Percentiles rank a stretch among this genome's conserved stretches.
Conservation (phyloP, 1,140 invertebrate species). For the Batillaria attramentaria region DNA sequence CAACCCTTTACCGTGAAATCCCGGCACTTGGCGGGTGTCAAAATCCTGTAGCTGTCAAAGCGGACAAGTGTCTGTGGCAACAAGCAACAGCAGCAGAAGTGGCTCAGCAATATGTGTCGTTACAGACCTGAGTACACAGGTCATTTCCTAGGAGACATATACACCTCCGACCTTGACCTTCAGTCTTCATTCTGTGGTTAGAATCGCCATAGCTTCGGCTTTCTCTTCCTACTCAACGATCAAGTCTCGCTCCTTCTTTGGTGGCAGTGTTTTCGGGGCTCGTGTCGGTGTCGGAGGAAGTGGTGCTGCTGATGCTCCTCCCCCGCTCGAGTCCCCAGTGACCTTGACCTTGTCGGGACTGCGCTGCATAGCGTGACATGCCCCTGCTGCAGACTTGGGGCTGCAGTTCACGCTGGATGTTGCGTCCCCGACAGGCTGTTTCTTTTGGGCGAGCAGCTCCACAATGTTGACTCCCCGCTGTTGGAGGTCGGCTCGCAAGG, state of each 20-base stretch:
- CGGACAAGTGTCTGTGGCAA: no score
- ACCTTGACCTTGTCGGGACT: not conserved
- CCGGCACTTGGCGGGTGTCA: no score
- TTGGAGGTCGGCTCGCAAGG: conserved; percentile 32
- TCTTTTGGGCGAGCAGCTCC: conserved; percentile 29
- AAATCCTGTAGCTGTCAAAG: no score
- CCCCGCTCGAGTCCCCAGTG: not conserved
- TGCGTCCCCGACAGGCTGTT: conserved; percentile 18
- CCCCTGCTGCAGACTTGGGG: not conserved
- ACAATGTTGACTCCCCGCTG: conserved; percentile 25
- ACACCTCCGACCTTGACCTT: not conserved
- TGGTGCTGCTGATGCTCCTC: not conserved
- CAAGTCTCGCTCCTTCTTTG: conserved; percentile 33
- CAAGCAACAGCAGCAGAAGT: no score
- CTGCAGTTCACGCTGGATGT: not conserved
- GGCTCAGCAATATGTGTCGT: no score
- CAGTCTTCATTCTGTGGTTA: not conserved
- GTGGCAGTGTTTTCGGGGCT: conserved; percentile 24
- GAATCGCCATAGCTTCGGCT: not conserved
- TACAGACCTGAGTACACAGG: not conserved
- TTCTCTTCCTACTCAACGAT: conserved; percentile 4
- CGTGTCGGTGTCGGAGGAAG: conserved; percentile 17
- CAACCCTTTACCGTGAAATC: no score
- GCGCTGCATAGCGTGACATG: not conserved
- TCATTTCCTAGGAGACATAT: not conserved